Percentiles rank a stretch among this genome's conserved stretches.
Evolutionary conservation across 2,888 invertebrate genomes (phyloP).

Genomic region (Himalopsyche japonica): DNA sequence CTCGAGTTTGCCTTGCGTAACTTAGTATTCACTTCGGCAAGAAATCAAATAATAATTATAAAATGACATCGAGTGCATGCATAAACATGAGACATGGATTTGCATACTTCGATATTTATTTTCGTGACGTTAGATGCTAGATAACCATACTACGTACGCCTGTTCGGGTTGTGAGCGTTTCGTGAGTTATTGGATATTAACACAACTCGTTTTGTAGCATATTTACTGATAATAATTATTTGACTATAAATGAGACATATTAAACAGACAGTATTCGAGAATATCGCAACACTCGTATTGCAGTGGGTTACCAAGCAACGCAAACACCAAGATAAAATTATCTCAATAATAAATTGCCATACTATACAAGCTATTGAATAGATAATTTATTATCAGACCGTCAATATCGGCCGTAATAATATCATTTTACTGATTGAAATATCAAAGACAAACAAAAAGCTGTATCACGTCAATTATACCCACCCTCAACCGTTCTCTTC

Average conservation of each 20-base stretch:
- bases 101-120: neutral
- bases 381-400: neutral
- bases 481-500: too few relatives aligned
- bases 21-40: neutral
- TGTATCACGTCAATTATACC: too few relatives aligned
- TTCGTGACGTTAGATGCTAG: neutral
- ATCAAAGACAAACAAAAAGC: too few relatives aligned
- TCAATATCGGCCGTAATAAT: neutral
- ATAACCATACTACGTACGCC: neutral
- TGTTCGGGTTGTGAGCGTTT: neutral
- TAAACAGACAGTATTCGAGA: neutral
- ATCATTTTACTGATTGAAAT: neutral
- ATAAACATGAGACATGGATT: neutral
- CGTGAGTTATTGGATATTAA: neutral
- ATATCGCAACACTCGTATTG: neutral
- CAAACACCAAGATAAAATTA: neutral
- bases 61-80: neutral
- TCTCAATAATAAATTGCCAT: neutral
- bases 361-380: neutral
- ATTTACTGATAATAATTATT: neutral
- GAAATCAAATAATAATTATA: neutral
- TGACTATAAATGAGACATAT: neutral
- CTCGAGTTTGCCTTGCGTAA: neutral
- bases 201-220: neutral
- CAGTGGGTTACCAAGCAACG: neutral